Conservation (phyloP, 2,113 vertebrate species). For the Camelus bactrianus region DNA sequence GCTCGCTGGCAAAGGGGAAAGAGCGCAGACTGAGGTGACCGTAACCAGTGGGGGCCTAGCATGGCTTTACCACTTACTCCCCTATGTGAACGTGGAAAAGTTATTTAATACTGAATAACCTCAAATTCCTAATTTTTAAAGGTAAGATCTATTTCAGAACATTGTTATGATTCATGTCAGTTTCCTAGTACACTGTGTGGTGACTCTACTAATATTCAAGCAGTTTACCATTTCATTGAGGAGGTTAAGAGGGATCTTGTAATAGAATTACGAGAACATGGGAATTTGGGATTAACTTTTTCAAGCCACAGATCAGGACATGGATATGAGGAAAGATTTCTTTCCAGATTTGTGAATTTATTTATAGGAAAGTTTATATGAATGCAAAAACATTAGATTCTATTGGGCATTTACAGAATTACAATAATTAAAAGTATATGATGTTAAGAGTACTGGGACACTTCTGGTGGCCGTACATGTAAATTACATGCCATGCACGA, state of each 20-base stretch:
- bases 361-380: neutral
- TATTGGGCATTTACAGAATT: neutral
- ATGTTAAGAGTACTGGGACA: neutral
- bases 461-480: neutral
- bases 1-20: neutral
- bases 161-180: neutral
- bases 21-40: neutral
- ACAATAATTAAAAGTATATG: neutral
- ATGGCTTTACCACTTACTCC: neutral
- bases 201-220: neutral
- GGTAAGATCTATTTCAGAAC: neutral
- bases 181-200: neutral
- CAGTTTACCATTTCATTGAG: neutral
- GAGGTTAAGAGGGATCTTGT: neutral
- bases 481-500: neutral
- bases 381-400: neutral
- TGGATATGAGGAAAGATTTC: neutral
- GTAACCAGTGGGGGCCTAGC: neutral
- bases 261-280: neutral
- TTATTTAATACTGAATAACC: neutral
- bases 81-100: neutral
- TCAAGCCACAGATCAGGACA: neutral
- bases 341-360: slow-evolving; percentile 16
- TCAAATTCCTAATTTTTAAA: neutral
- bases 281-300: neutral